Percentiles rank a stretch among this genome's conserved stretches.
Evolutionary conservation across 2,888 invertebrate genomes (phyloP).

Genomic region (Siphonodentalium dalli): DNA sequence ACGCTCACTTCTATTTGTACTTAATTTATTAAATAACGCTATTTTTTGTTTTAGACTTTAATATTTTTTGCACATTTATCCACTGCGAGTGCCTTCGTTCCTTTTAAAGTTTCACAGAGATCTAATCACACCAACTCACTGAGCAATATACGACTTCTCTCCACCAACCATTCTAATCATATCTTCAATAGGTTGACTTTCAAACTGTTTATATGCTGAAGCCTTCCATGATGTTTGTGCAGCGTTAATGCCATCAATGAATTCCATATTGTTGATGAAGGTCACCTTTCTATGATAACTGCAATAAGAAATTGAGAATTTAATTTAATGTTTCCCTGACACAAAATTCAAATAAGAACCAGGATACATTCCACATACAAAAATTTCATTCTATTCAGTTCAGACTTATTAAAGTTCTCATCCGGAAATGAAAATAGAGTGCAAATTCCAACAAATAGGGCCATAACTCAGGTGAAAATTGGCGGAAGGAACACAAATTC

Average conservation of each 20-base stretch:
- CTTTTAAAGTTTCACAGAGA: no score
- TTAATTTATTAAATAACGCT: neutral
- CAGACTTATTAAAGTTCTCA: no score
- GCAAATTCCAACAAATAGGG: no score
- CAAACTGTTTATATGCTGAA: constrained; percentile 60
- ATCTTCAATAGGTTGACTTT: constrained; percentile 56
- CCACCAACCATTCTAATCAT: constrained; percentile 65
- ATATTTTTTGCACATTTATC: constrained; percentile 26
- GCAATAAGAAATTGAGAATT: neutral
- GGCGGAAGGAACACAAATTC: no score
- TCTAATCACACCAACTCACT: no score
- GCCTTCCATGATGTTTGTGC: constrained; percentile 66
- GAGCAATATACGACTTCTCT: constrained; percentile 37
- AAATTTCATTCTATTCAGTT: no score
- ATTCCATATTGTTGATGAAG: constrained; percentile 45
- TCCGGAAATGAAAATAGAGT: no score
- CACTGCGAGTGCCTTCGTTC: no score
- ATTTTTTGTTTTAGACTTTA: neutral
- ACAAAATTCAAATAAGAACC: neutral
- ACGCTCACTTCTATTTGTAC: neutral
- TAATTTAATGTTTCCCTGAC: neutral
- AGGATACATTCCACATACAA: neutral
- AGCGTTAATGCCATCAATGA: constrained; percentile 63
- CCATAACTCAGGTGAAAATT: no score
- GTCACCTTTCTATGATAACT: constrained; percentile 10